These are phyloP conservation scores for Carposina sasakii DNA, from an alignment of 1,140 invertebrate species.

Conservation along the genomic window DNA sequence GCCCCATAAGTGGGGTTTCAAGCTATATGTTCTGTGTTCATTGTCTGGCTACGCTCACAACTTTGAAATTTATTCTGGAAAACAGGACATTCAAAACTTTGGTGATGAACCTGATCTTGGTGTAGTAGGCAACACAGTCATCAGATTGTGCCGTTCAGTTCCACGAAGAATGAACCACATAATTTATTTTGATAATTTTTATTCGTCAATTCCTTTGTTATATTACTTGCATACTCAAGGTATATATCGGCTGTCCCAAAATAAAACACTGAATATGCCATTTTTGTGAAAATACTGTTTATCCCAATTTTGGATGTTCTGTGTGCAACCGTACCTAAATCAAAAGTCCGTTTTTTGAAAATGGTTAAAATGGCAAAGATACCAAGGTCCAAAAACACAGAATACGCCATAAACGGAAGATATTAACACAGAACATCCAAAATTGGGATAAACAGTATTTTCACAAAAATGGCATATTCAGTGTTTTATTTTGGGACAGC, in stretches of 20 bases:
- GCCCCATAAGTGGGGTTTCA: conserved; percentile 1
- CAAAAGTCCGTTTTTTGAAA: no score
- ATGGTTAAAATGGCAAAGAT: no score
- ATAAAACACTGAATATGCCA: no score
- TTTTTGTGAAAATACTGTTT: no score
- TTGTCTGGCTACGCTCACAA: conserved; percentile 7
- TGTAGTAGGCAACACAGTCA: conserved; percentile 8
- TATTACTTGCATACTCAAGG: conserved; percentile 6
- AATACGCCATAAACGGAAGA: no score
- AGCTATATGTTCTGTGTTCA: conserved; percentile 1
- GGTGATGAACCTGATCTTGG: conserved; percentile 8
- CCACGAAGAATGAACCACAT: conserved; percentile 8
- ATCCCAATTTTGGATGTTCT: no score
- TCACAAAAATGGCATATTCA: no score
- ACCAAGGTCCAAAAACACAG: no score
- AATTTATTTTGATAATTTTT: conserved; percentile 22
- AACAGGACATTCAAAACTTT: not conserved
- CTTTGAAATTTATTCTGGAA: conserved; percentile 3
- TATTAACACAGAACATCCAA: no score
- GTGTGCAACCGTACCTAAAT: no score
- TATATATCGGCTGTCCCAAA: conserved; percentile 9
- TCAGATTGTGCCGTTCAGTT: conserved; percentile 3
- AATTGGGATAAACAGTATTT: no score
- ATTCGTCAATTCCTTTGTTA: conserved; percentile 14
- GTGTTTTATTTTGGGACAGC: no score